Conservation (phyloP, 2,888 invertebrate species). For the Philereme vetulata region DNA sequence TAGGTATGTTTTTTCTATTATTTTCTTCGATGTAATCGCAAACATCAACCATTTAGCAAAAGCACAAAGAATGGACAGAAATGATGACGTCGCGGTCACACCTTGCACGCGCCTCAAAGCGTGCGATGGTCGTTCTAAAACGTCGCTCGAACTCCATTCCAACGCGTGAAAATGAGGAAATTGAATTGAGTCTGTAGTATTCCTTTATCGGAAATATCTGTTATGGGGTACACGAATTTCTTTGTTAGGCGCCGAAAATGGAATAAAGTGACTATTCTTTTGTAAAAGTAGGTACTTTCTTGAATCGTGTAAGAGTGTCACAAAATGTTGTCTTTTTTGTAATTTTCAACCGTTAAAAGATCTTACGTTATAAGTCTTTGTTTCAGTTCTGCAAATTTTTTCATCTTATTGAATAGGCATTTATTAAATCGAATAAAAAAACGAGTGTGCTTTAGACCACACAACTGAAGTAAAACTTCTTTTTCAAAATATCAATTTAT, state of each 20-base stretch:
- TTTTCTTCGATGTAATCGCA: too few species aligned
- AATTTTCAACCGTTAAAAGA: too few species aligned
- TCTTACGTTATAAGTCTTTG: too few species aligned
- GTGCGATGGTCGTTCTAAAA: constrained; percentile 27
- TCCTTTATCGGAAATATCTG: constrained; percentile 54
- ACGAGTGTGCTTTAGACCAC: too few species aligned
- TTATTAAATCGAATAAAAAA: too few species aligned
- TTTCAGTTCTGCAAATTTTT: too few species aligned
- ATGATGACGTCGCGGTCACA: constrained; percentile 26
- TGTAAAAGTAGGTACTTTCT: constrained; percentile 10
- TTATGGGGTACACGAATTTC: constrained; percentile 47
- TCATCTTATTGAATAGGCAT: too few species aligned
- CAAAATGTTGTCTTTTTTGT: too few species aligned
- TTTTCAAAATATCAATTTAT: too few species aligned
- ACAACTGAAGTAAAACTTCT: too few species aligned
- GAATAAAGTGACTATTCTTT: constrained; percentile 30
- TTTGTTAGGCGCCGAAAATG: constrained; percentile 39
- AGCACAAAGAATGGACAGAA: constrained; percentile 12
- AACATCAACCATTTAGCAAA: constrained; percentile 6
- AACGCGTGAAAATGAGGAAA: constrained; percentile 55
- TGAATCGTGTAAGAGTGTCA: constrained; percentile 10
- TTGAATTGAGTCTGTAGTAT: constrained; percentile 59
- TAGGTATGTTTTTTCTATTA: too few species aligned
- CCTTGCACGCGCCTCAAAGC: constrained; percentile 25
- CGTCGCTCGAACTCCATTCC: constrained; percentile 35